Evolutionary conservation across 2,888 invertebrate species (phyloP).

Genomic region (Aleiodes leptofemur): DNA sequence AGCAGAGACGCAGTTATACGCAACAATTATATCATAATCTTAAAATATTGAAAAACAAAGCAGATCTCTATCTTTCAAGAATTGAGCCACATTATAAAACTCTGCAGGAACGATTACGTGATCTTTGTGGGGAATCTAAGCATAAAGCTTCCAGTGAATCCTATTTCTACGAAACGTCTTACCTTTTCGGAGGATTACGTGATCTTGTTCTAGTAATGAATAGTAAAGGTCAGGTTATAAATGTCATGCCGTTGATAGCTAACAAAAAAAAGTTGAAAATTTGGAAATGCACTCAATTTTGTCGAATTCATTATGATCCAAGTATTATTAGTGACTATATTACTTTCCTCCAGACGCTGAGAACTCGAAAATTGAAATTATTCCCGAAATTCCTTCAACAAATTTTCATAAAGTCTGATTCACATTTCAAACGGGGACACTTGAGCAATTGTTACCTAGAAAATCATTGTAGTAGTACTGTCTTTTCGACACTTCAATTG

Average conservation of each 20-base stretch:
- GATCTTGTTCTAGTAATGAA: not conserved
- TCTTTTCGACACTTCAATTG: not conserved
- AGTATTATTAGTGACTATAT: too few species aligned
- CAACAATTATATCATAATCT: not conserved
- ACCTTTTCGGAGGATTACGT: not conserved
- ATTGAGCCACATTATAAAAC: not conserved
- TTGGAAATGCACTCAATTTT: too few species aligned
- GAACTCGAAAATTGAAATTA: too few species aligned
- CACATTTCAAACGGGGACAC: not conserved
- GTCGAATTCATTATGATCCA: too few species aligned
- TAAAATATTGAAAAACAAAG: not conserved
- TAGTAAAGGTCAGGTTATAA: not conserved
- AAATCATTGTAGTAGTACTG: not conserved
- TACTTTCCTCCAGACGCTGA: too few species aligned
- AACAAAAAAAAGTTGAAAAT: too few species aligned
- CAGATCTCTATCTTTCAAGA: not conserved
- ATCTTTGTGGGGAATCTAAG: not conserved
- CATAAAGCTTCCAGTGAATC: slow-evolving; percentile 3
- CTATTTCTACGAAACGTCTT: not conserved
- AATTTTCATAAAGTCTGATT: too few species aligned
- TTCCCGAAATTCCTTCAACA: too few species aligned
- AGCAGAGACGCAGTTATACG: not conserved
- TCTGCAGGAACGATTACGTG: not conserved
- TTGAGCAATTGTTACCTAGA: not conserved
- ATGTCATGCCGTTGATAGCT: too few species aligned